phyloP scores from a whole-genome alignment of 2,797 vertebrate genomes.

The Urocyon cinereoargenteus region DNA sequence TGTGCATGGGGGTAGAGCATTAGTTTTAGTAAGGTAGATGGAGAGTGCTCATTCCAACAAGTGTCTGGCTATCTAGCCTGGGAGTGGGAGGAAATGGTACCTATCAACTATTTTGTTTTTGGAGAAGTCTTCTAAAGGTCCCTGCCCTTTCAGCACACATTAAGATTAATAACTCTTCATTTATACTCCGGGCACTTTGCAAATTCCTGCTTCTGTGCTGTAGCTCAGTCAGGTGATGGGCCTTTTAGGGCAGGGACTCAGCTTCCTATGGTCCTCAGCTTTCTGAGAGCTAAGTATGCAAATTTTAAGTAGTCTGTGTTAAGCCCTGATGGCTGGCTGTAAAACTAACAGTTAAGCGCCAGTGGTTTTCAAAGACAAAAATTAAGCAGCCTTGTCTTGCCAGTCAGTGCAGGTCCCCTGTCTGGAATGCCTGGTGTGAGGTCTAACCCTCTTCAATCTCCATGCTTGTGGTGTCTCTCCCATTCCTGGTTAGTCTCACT shows the following conservation, averaged over 20 bases:
- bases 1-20: neutral
- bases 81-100: neutral
- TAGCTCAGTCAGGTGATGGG: neutral
- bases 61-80: neutral
- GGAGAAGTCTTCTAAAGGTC: neutral
- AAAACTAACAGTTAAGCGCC: neutral
- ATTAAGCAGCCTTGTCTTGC: neutral
- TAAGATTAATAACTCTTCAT: neutral
- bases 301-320: neutral
- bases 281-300: neutral
- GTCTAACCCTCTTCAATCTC: no score
- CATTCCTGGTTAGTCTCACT: neutral
- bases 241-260: neutral
- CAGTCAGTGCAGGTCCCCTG: neutral
- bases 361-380: neutral
- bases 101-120: neutral
- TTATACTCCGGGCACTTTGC: neutral
- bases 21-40: neutral
- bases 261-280: neutral
- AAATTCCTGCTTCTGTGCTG: neutral
- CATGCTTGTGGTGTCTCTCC: neutral
- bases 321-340: neutral
- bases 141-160: neutral
- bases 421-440: neutral
- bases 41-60: neutral